Evolutionary conservation across 2,888 invertebrate genomes (phyloP).

Genomic region (Epistrophe grossulariae): DNA sequence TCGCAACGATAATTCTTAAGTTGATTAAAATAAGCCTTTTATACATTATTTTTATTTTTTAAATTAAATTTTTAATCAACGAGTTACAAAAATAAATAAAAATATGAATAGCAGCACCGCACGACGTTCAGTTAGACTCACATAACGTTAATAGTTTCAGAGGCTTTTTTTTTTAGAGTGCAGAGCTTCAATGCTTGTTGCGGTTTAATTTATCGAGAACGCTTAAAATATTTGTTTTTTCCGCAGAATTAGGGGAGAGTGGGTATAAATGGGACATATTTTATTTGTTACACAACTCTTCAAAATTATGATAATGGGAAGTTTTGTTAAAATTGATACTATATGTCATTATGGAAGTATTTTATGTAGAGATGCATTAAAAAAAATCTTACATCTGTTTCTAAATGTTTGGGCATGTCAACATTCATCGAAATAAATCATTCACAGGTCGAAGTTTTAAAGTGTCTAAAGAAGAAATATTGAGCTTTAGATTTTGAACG

Average conservation of each 20-base stretch:
- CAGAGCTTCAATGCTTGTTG: not conserved
- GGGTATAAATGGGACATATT: not conserved
- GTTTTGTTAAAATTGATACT: too few species aligned
- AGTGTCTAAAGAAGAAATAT: too few species aligned
- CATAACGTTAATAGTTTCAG: conserved; percentile 27
- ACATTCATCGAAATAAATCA: too few species aligned
- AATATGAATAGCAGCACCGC: not conserved
- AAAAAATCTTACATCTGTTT: too few species aligned
- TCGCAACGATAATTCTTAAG: not conserved
- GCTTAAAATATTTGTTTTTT: not conserved
- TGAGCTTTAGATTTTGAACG: too few species aligned
- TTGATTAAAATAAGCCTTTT: not conserved
- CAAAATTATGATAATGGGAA: too few species aligned
- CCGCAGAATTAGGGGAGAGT: not conserved
- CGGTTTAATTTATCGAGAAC: not conserved
- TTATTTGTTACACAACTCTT: too few species aligned
- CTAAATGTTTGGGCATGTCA: too few species aligned
- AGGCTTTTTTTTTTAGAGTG: not conserved
- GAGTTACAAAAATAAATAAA: not conserved
- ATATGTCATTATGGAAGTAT: too few species aligned
- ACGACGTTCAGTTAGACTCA: conserved; percentile 29
- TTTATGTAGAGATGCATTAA: too few species aligned
- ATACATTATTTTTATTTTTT: not conserved
- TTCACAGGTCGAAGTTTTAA: too few species aligned
- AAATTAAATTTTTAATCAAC: not conserved